phyloP scores from a whole-genome alignment of 1,140 invertebrate species.

The Platyscapa corneri region DNA sequence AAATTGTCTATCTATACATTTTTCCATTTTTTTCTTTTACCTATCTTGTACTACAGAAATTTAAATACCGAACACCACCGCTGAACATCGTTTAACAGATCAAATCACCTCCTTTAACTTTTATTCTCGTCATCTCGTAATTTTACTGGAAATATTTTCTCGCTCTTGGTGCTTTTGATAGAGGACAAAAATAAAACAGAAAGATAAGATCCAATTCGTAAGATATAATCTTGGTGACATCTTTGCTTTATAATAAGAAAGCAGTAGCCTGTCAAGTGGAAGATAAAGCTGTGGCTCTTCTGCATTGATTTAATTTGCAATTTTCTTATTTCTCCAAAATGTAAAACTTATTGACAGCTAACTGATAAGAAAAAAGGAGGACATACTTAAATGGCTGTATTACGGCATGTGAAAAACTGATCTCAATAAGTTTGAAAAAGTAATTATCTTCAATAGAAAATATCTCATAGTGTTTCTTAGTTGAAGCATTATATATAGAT shows the following conservation, averaged over 20 bases:
- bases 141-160: not conserved
- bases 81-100: constrained; percentile 62
- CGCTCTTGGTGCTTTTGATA: not conserved
- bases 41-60: constrained; percentile 53
- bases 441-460: constrained; percentile 65
- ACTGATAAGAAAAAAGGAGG: constrained; percentile 55
- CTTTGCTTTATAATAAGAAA: constrained; percentile 40
- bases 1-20: not conserved
- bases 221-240: constrained; percentile 53
- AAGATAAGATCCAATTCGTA: not conserved
- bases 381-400: constrained; percentile 28
- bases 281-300: not conserved
- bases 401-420: not conserved
- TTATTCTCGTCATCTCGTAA: not conserved
- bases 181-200: not conserved
- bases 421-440: constrained; percentile 18
- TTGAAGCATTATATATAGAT: not conserved
- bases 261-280: not conserved
- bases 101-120: not conserved
- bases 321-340: constrained; percentile 54
- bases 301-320: constrained; percentile 62
- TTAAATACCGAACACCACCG: constrained; percentile 63
- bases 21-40: not conserved
- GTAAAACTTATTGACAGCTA: constrained; percentile 53
- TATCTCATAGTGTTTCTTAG: constrained; percentile 53